phyloP scores from a whole-genome alignment of 1,140 invertebrate species.

The Meloidogyne floridensis region DNA sequence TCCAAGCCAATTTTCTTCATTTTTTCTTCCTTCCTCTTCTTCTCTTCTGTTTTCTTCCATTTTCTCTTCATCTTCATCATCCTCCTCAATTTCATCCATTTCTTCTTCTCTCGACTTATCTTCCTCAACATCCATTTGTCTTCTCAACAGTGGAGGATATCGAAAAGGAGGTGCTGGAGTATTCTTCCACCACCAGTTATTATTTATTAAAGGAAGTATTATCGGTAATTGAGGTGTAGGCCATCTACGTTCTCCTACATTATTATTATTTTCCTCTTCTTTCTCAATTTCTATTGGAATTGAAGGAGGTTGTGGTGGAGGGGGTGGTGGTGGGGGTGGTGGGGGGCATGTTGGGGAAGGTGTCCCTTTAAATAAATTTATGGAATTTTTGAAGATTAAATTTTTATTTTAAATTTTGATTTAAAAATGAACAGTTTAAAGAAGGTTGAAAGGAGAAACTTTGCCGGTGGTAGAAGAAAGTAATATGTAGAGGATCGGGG shows the following conservation, averaged over 20 bases:
- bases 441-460: too few species aligned
- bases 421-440: too few species aligned
- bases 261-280: not conserved
- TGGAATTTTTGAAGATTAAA: too few species aligned
- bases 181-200: slow-evolving; percentile 35
- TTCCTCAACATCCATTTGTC: not conserved
- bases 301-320: not conserved
- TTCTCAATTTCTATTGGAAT: not conserved
- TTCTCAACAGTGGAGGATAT: not conserved
- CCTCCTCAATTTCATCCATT: not conserved
- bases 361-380: not conserved
- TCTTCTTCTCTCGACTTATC: not conserved
- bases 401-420: too few species aligned
- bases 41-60: slow-evolving; percentile 6
- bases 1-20: not conserved
- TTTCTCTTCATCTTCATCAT: not conserved
- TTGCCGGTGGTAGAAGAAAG: too few species aligned
- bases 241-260: not conserved
- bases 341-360: not conserved
- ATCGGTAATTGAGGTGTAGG: slow-evolving; percentile 23
- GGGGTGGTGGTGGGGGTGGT: not conserved
- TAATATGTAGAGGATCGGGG: too few species aligned
- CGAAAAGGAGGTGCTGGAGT: slow-evolving; percentile 26
- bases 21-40: slow-evolving; percentile 4
- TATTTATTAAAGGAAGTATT: slow-evolving; percentile 28